A percentile compares a stretch with the other conserved stretches of the same genome.
phyloP scores from a whole-genome alignment of 1,140 invertebrate genomes.

The Drosophila bocki region DNA sequence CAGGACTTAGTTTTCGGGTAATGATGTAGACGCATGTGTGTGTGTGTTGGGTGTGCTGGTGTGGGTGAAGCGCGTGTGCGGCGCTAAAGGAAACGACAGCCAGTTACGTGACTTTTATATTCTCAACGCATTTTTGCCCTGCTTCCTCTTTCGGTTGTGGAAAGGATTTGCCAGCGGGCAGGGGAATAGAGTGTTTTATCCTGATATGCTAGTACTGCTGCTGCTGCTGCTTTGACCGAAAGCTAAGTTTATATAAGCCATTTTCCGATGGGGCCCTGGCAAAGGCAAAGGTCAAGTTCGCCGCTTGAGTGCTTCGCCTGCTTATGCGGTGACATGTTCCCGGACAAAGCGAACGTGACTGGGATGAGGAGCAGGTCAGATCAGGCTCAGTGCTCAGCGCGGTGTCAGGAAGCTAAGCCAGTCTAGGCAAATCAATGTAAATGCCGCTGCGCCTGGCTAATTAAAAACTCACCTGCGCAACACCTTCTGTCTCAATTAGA shows the following conservation, averaged over 20 bases:
- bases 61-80: conserved; percentile 63
- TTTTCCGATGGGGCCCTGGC: conserved; percentile 40
- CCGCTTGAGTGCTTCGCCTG: conserved; percentile 43
- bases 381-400: conserved; percentile 9
- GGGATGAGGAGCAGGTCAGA: conserved; percentile 26
- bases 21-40: conserved; percentile 32
- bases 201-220: conserved; percentile 35
- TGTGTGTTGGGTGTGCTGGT: conserved; percentile 16
- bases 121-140: conserved; percentile 72
- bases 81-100: conserved; percentile 70
- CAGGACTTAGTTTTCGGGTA: conserved; percentile 56
- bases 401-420: not conserved
- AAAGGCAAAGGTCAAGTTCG: conserved; percentile 57
- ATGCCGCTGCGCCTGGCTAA: conserved; percentile 36
- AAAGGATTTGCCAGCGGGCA: conserved; percentile 37
- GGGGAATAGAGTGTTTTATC: conserved; percentile 51
- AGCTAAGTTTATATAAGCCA: conserved; percentile 46
- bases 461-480: conserved; percentile 59
- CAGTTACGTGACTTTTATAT: conserved; percentile 82
- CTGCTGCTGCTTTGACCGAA: conserved; percentile 7
- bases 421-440: conserved; percentile 40
- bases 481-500: conserved; percentile 72
- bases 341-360: conserved; percentile 31
- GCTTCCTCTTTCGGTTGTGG: conserved; percentile 1
- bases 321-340: conserved; percentile 46